These are phyloP conservation scores for Macrotus californicus DNA, from an alignment of 2,113 vertebrate species.

Conservation along the genomic window DNA sequence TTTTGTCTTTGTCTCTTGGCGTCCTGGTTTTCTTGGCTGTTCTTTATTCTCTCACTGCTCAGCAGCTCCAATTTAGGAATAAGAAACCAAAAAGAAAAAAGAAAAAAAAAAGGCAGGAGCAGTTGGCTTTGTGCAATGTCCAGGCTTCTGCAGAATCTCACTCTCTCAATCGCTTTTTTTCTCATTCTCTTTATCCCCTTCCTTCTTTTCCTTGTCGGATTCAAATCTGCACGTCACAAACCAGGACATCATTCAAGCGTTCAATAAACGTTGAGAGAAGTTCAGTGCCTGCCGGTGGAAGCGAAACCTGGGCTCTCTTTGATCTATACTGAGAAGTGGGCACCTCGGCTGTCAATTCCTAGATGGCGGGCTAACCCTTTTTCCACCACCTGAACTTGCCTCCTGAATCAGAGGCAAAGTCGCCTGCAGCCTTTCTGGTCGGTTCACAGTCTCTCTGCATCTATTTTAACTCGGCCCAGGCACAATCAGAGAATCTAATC, in stretches of 20 bases:
- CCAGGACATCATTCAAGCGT: slow-evolving; percentile 10
- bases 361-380: slow-evolving; percentile 26
- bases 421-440: slow-evolving; percentile 17
- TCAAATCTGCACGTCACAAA: slow-evolving; percentile 43
- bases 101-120: no score
- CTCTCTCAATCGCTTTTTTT: background rate
- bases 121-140: background rate
- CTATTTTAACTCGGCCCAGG: slow-evolving; percentile 67
- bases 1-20: slow-evolving; percentile 52
- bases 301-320: background rate
- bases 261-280: slow-evolving; percentile 11
- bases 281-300: background rate
- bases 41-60: background rate
- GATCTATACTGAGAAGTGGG: background rate
- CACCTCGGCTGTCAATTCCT: slow-evolving; percentile 33
- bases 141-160: slow-evolving; percentile 9
- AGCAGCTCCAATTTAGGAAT: slow-evolving; percentile 43
- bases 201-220: background rate
- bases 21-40: slow-evolving; percentile 43
- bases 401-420: slow-evolving; percentile 12
- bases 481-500: slow-evolving; percentile 48
- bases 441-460: slow-evolving; percentile 30
- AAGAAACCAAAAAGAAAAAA: background rate
- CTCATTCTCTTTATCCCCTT: background rate
- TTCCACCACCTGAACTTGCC: slow-evolving; percentile 53